These are phyloP conservation scores for Sinhomidia bicolor DNA, from an alignment of 2,888 invertebrate genomes.

Conservation along the genomic window DNA sequence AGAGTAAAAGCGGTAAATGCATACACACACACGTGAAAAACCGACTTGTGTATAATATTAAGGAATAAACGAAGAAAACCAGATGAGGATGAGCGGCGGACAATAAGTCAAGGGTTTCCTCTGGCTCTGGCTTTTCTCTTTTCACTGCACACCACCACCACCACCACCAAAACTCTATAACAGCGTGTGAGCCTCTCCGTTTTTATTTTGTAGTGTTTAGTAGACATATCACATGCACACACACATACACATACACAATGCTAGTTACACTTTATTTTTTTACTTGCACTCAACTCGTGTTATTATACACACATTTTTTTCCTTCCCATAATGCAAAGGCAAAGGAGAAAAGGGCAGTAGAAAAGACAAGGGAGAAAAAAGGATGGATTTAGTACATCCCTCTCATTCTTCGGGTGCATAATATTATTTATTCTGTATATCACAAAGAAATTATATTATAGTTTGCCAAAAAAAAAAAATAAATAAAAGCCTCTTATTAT, in stretches of 20 bases:
- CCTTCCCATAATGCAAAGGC: background rate
- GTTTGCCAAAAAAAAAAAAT: conserved; percentile 39
- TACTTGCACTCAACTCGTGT: background rate
- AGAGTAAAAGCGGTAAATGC: conserved; percentile 19
- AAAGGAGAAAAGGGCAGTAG: conserved; percentile 11
- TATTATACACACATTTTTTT: background rate
- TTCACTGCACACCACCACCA: background rate
- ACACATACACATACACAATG: background rate
- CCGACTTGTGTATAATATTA: conserved; percentile 8
- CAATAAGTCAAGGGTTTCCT: conserved; percentile 63
- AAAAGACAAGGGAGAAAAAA: conserved; percentile 28
- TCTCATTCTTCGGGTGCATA: conserved; percentile 22
- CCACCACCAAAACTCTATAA: background rate
- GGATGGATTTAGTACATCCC: conserved; percentile 27
- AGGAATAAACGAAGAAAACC: conserved; percentile 24
- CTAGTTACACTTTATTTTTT: background rate
- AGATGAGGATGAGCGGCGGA: conserved; percentile 62
- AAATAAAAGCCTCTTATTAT: conserved; percentile 49
- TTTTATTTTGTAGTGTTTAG: conserved; percentile 1
- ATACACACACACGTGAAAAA: conserved; percentile 56
- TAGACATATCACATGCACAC: background rate
- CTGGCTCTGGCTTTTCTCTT: conserved; percentile 6
- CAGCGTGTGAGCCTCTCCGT: background rate
- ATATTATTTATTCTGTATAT: conserved; percentile 40
- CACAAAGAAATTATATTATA: conserved; percentile 49